Evolutionary conservation across 2,113 vertebrate genomes (phyloP).

Genomic region (Tragelaphus scriptus): DNA sequence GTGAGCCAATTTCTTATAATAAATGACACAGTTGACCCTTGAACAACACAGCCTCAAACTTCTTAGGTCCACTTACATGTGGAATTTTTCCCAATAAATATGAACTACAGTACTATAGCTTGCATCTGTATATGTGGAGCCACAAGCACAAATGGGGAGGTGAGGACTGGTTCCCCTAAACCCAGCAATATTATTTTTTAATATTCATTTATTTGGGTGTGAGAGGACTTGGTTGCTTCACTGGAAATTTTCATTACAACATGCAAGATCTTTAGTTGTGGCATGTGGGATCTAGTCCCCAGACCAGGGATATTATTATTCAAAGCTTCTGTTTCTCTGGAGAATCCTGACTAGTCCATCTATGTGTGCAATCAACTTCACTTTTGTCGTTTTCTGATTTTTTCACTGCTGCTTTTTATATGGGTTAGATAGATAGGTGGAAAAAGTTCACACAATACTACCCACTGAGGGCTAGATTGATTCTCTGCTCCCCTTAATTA

Average conservation of each 20-base stretch:
- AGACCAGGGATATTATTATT: not conserved
- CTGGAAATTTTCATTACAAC: not conserved
- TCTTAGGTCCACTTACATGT: not conserved
- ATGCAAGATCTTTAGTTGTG: not conserved
- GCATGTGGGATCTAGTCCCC: not conserved
- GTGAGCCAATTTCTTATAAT: not conserved
- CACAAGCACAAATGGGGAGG: not conserved
- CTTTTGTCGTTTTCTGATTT: not conserved
- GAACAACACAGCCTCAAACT: not conserved
- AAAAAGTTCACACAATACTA: not conserved
- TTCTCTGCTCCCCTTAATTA: not conserved
- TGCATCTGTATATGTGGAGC: not conserved
- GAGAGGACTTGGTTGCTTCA: not conserved
- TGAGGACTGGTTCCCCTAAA: not conserved
- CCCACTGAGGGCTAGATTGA: not conserved
- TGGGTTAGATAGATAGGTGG: not conserved
- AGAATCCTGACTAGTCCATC: not conserved
- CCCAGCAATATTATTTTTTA: not conserved
- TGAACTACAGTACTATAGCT: not conserved
- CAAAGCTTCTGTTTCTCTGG: not conserved
- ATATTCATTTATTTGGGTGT: not conserved
- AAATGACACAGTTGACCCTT: not conserved
- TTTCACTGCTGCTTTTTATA: not conserved
- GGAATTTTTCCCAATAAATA: not conserved
- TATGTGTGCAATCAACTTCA: not conserved